Evolutionary conservation across 2,888 invertebrate genomes (phyloP), one percentile per base, ranked within the genome.

Genomic region (Physocephala rufipes): DNA sequence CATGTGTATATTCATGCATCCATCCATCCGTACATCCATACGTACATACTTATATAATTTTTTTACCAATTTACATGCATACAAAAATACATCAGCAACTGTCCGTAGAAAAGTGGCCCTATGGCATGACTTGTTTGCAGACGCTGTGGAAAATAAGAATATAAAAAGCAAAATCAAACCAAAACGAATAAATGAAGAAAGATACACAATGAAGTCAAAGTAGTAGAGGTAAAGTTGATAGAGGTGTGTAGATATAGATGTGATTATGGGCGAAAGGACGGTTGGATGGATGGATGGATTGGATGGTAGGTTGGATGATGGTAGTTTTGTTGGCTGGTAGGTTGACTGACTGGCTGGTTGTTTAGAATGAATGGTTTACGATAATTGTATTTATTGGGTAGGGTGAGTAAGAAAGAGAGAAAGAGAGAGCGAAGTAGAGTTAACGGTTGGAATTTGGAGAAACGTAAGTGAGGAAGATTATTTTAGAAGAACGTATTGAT

Each of bases 121-220:
- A 68, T 62, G 49, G n/a, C 62, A 51, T 62, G 49, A 26, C 51
- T 62, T 51, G 28, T 43, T 67, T 67, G 30, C 28, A n/a, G 68
- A 49, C 68, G 19, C 24, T 21, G 36, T 36, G 36, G 9, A 9
- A 36, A 9, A 36, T 7, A 36, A 36, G 9, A 36, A 36, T n/a
- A n/a, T n/a, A n/a, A n/a, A n/a, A n/a, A n/a, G n/a, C n/a, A n/a
- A n/a, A n/a, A n/a, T n/a, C n/a, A n/a, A n/a, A n/a, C n/a, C n/a
- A 36, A 4, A 36, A 36, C 36, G 9, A 36, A 4, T 7, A 36
- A 4, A 36, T 4, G 5, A 36, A 36, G 30, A 58, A 67, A 59
- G 67, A 59, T 62, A 62, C 68, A 36, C 68, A 36, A n/a, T 28
- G 58, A 15, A 58, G 58, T 19, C 26, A 58, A 53, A 53, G 21